These are phyloP conservation scores for Nomada fabriciana DNA, from an alignment of 2,888 invertebrate species.

Conservation along the genomic window DNA sequence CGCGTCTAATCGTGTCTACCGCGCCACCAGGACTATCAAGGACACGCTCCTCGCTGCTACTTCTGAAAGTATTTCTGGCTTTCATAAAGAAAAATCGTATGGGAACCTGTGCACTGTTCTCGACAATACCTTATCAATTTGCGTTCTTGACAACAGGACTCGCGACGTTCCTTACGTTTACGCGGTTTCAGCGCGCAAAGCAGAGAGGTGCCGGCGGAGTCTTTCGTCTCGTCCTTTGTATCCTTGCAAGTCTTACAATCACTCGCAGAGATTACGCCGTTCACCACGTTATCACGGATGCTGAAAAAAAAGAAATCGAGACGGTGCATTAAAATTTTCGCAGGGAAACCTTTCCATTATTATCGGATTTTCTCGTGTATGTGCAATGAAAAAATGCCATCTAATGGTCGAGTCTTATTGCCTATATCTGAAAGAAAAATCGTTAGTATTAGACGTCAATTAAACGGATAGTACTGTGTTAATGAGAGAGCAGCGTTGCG, in stretches of 20 bases:
- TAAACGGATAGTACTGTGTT: no score
- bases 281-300: constrained; percentile 77
- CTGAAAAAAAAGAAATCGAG: constrained; percentile 69
- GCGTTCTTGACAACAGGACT: constrained; percentile 85
- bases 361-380: no score
- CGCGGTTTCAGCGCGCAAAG: constrained; percentile 87
- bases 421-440: not conserved
- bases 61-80: constrained; percentile 65
- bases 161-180: constrained; percentile 88
- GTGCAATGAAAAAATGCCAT: no score
- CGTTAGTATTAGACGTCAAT: not conserved
- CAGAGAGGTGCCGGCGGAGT: constrained; percentile 86
- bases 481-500: no score
- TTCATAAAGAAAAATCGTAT: not conserved
- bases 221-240: constrained; percentile 83
- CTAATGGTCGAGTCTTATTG: not conserved
- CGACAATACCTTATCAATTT: constrained; percentile 80
- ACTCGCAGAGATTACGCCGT: constrained; percentile 75
- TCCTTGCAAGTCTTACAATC: constrained; percentile 81
- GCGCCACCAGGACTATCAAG: constrained; percentile 76
- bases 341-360: not conserved
- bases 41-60: constrained; percentile 82
- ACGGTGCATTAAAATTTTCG: not conserved
- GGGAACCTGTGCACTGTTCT: not conserved
- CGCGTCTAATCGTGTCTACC: constrained; percentile 84